phyloP scores from a whole-genome alignment of 2,888 invertebrate genomes.

The Corbicula japonica region DNA sequence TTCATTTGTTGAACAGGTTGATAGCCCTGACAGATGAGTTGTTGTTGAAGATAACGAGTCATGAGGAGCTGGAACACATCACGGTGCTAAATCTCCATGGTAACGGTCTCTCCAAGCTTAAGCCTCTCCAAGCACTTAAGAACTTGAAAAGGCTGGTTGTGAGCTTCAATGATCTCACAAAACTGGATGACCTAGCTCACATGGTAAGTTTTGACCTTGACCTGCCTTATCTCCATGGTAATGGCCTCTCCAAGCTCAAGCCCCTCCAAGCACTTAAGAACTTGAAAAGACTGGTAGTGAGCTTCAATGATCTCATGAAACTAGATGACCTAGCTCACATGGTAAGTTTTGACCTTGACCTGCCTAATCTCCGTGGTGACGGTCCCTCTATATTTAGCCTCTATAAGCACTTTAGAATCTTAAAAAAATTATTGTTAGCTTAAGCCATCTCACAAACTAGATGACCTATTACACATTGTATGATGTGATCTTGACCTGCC shows the following conservation, averaged over 20 bases:
- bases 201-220: constrained; percentile 81
- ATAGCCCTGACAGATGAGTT: constrained; percentile 80
- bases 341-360: constrained; percentile 81
- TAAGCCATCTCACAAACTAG: no score
- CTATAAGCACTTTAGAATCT: no score
- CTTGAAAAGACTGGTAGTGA: constrained; percentile 82
- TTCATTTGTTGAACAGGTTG: no score
- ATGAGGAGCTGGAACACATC: constrained; percentile 74
- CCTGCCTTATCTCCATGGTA: constrained; percentile 85
- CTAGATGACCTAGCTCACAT: constrained; percentile 84
- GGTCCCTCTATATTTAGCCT: no score
- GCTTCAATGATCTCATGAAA: constrained; percentile 85
- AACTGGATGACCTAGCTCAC: constrained; percentile 83
- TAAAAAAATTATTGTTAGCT: no score
- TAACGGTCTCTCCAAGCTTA: constrained; percentile 80
- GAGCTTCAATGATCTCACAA: constrained; percentile 85
- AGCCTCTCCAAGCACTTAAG: constrained; percentile 75
- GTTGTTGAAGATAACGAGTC: constrained; percentile 75
- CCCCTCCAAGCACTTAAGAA: constrained; percentile 74
- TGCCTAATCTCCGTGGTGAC: no score
- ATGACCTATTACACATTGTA: no score
- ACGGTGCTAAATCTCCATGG: constrained; percentile 84
- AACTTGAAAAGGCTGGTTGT: constrained; percentile 81
- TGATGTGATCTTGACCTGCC: no score
- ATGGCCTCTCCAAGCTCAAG: constrained; percentile 80